Evolutionary conservation across 2,797 vertebrate genomes (phyloP).

Genomic region (Margarornis squamiger): DNA sequence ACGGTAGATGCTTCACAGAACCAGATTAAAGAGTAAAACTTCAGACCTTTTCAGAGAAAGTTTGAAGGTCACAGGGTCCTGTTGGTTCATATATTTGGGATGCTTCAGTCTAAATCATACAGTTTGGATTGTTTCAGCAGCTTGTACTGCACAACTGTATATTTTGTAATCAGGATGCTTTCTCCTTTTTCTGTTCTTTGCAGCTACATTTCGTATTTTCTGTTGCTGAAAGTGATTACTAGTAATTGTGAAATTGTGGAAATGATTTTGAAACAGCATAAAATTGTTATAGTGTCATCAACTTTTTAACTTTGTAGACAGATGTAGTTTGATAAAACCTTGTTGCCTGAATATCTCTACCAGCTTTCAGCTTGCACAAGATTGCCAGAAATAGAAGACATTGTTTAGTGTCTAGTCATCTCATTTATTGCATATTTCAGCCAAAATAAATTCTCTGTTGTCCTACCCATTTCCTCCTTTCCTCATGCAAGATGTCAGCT

Average conservation of each 20-base stretch:
- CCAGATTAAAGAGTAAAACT: background rate
- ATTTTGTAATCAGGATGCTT: background rate
- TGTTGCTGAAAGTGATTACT: background rate
- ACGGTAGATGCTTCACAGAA: background rate
- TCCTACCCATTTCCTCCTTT: constrained; percentile 4
- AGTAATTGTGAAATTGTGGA: background rate
- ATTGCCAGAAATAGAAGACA: background rate
- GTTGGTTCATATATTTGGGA: constrained; percentile 8
- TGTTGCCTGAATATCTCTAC: background rate
- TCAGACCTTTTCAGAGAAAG: background rate
- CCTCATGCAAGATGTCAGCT: background rate
- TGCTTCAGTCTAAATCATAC: background rate
- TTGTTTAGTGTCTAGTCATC: background rate
- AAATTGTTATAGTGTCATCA: background rate
- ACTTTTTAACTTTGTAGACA: background rate
- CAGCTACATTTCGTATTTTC: background rate
- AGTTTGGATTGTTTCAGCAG: background rate
- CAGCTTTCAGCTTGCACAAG: constrained; percentile 11
- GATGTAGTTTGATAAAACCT: constrained; percentile 13
- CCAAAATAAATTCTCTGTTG: constrained; percentile 18
- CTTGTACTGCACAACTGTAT: background rate
- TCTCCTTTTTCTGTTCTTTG: background rate
- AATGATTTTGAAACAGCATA: constrained; percentile 1
- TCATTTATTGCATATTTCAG: background rate
- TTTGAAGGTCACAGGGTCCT: background rate